Evolutionary conservation across 2,888 invertebrate species (phyloP).

Genomic region (Philhelius pedissequus): DNA sequence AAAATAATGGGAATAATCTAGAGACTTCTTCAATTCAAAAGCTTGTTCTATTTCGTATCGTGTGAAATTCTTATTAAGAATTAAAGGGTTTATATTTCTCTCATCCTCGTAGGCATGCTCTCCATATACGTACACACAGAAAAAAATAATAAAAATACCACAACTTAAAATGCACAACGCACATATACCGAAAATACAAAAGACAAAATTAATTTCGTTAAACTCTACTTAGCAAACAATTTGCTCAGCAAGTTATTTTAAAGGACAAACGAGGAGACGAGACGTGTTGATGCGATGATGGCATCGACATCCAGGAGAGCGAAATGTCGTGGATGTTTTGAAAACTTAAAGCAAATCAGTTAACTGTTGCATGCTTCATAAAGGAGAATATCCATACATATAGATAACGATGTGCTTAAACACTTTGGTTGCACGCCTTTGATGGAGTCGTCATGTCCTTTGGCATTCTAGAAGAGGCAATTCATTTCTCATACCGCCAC

Average conservation of each 20-base stretch:
- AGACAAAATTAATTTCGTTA: slow-evolving; percentile 46
- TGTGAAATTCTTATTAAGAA: too few relatives aligned
- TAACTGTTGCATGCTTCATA: slow-evolving; percentile 59
- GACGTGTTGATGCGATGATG: neutral
- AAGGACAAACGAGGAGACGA: neutral
- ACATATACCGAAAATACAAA: neutral
- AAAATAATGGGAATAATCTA: too few relatives aligned
- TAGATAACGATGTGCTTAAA: slow-evolving; percentile 31
- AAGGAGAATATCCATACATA: slow-evolving; percentile 13
- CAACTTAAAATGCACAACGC: neutral
- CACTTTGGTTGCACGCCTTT: slow-evolving; percentile 15
- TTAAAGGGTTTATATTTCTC: too few relatives aligned
- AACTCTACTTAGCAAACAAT: slow-evolving; percentile 33
- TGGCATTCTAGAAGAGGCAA: neutral
- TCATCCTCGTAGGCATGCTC: too few relatives aligned
- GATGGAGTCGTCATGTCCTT: slow-evolving; percentile 26
- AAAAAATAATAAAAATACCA: too few relatives aligned
- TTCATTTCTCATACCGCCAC: neutral
- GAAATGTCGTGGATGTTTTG: neutral
- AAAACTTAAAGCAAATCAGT: slow-evolving; percentile 48
- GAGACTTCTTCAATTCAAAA: too few relatives aligned
- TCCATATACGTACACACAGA: too few relatives aligned
- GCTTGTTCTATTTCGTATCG: too few relatives aligned
- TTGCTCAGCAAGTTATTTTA: slow-evolving; percentile 18
- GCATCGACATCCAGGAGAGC: neutral